Evolutionary conservation across 2,888 invertebrate species (phyloP), one percentile per base, ranked within the genome.

Genomic region (Pedicia rivosa): DNA sequence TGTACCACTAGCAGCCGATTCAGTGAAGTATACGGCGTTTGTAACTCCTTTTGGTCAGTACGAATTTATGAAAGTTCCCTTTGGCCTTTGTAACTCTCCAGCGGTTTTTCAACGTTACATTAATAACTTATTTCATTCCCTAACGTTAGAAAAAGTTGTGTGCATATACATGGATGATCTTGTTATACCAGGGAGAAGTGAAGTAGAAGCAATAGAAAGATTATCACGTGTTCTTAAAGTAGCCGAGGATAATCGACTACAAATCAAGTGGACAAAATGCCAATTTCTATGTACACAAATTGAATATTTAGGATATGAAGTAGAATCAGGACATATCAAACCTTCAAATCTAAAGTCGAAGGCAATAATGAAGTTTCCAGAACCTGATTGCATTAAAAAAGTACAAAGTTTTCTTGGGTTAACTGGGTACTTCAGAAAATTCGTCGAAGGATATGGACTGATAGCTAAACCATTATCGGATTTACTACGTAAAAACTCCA

Each of bases 71-170:
- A 41, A 42, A 30, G 40, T 50, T 31, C 60, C 58, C 1, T 63
- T 62, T 48, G 60, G 59, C 4, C 37, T 59, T 4, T 42, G 43
- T 2, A 53, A 53, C 22, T 51, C 48, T 0, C 51, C 50, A 2
- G 39, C 47, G 2, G 46, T 48, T 1, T 53, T 54, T 31, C 51
- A 54, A 29, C 41, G 46, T 6, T 42, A 44, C 25, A 40, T 51
- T 5, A 48, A 48, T 31, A 38, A 42, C 17, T 31, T 44, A 7
- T 35, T 48, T 15, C 38, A 38, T 14, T 27, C 34, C 8, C 17
- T 38, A 33, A 14, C 32, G 1, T 37, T 35, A 9, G 25, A 40
- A 19, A 37, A 41, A 2, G 40, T 36, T 4, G 40, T 44, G 1
- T 29, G 49, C 2, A 35, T 47, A 8, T 50, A 51, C 30, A 44